These are phyloP conservation scores for Ochropleura leucogaster DNA, from an alignment of 2,888 invertebrate genomes.

Conservation along the genomic window DNA sequence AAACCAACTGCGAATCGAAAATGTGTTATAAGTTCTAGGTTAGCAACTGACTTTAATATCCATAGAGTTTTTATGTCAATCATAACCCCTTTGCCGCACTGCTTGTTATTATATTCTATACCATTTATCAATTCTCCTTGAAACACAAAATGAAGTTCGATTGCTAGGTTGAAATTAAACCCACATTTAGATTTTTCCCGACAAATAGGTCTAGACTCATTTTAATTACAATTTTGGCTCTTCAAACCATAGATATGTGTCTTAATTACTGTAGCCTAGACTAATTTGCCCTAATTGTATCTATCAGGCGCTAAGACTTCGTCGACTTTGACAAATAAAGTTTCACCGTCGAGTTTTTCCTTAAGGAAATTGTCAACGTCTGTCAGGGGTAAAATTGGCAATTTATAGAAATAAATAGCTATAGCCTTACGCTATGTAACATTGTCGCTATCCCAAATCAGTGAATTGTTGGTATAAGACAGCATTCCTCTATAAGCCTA, in stretches of 20 bases:
- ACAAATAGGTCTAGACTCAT: slow-evolving; percentile 6
- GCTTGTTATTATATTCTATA: slow-evolving; percentile 2
- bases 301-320: background rate
- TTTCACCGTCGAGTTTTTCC: slow-evolving; percentile 23
- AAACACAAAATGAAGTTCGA: slow-evolving; percentile 2
- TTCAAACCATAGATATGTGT: background rate
- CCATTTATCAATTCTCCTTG: slow-evolving; percentile 16
- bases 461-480: slow-evolving; percentile 17
- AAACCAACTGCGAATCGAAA: background rate
- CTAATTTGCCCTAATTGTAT: slow-evolving; percentile 15
- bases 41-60: background rate
- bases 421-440: background rate
- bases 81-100: background rate
- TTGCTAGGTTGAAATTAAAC: slow-evolving; percentile 5
- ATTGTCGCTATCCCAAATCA: slow-evolving; percentile 11
- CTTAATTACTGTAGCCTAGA: slow-evolving; percentile 21
- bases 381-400: slow-evolving; percentile 17
- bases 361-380: slow-evolving; percentile 22
- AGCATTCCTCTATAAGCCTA: slow-evolving; percentile 18
- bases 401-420: slow-evolving; percentile 22
- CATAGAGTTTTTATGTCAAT: background rate
- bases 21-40: background rate
- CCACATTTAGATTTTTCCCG: background rate
- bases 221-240: slow-evolving; percentile 29
- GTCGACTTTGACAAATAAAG: background rate